phyloP scores from a whole-genome alignment of 2,888 invertebrate genomes.

The Macrophya annulata region DNA sequence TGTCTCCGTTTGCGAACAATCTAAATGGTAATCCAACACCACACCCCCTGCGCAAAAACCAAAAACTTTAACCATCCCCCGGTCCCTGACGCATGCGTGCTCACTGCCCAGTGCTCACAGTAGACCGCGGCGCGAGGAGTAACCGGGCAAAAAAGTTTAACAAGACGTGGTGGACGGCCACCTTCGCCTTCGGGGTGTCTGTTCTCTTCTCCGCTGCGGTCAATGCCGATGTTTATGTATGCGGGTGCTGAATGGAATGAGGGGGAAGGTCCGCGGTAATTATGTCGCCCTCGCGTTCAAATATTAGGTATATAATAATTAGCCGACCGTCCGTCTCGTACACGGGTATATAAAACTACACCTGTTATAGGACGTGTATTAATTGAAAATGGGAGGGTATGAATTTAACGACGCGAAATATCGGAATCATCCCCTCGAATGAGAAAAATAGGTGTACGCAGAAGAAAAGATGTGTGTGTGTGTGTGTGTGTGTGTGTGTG shows the following conservation, averaged over 20 bases:
- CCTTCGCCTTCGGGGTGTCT: conserved; percentile 28
- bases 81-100: conserved; percentile 10
- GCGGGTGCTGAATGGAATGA: neutral
- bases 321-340: conserved; percentile 69
- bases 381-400: conserved; percentile 66
- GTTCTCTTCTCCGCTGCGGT: neutral
- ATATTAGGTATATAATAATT: conserved; percentile 73
- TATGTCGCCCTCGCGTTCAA: conserved; percentile 73
- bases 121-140: conserved; percentile 26
- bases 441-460: too few species aligned
- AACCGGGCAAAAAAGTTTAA: conserved; percentile 51
- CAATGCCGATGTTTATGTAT: conserved; percentile 24
- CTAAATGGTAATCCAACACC: conserved; percentile 78
- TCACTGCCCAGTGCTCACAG: neutral
- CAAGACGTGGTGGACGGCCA: conserved; percentile 37
- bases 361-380: conserved; percentile 66
- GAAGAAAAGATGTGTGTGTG: too few species aligned
- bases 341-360: conserved; percentile 54
- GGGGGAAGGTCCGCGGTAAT: conserved; percentile 68
- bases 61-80: conserved; percentile 68
- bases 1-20: conserved; percentile 68
- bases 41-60: conserved; percentile 76
- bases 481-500: too few species aligned
- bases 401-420: conserved; percentile 38
- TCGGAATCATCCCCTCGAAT: neutral